Evolutionary conservation across 2,797 vertebrate species (phyloP), one percentile per base, ranked within the genome.

Genomic region (Semotilus atromaculatus): DNA sequence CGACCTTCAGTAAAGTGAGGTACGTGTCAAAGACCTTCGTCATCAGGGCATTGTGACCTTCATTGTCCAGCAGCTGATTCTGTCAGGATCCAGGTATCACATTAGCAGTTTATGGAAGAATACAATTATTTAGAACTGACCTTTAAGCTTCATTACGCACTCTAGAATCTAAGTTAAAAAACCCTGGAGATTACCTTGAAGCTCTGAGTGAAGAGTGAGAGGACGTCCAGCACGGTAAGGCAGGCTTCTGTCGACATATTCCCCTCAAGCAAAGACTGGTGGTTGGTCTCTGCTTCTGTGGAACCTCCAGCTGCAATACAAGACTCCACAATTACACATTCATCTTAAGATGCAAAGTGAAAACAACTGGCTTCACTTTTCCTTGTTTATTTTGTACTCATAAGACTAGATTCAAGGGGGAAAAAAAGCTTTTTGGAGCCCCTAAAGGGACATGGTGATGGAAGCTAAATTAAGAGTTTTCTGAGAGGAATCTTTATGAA

Each of bases 21-120:
- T 98, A 98, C 87, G 99, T 95, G 64, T 99, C 97, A 87, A 99
- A 99, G 66, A 99, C 95, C 88, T 98, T 99, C 91, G 96, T 98
- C 98, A 99, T 98, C 88, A 99, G 94, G 0, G 95, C 94, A 90
- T 99, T 99, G 92, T 99, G 97, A 48, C 97, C 97, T 0, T 99
- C 98, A 0, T 93, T 95, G 91, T 96, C 97, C 90, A 97, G 94
- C 89, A 99, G 96, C 90, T 99, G 97, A 84, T 88, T 97, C 98
- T 99, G 91, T 91, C 90, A 91, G 83, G 38, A 92, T 88, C 36
- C 76, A 85, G 71, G 0, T 72, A 43, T 36, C n/a, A 84, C 21
- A 67, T 14, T 29, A 53, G 68, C 11, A 67, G 38, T 26, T 66
- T 38, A 64, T 64, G 43, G 3, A 64, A 86, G 53, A 78, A 23